phyloP scores from a whole-genome alignment of 2,888 invertebrate genomes.

The Gastracanthus pulcherrimus region DNA sequence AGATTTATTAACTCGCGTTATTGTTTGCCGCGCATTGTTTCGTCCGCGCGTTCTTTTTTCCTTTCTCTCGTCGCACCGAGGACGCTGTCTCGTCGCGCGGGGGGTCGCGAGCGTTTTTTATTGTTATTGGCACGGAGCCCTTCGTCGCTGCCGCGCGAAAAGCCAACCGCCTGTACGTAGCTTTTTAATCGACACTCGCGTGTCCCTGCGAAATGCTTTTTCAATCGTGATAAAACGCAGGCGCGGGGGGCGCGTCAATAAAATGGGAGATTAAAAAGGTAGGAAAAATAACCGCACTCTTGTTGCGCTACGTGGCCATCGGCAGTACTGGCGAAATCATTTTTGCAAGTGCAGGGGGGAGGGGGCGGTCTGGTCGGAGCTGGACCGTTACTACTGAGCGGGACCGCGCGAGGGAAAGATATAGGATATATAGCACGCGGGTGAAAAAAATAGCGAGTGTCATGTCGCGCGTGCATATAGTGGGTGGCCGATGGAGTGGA shows the following conservation, averaged over 20 bases:
- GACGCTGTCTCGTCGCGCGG: background rate
- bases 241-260: conserved; percentile 1
- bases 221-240: conserved; percentile 42
- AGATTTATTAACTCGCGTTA: conserved; percentile 53
- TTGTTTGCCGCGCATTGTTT: conserved; percentile 45
- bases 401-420: too few relatives aligned
- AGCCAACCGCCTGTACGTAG: background rate
- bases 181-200: conserved; percentile 43
- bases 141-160: background rate
- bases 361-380: background rate
- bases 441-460: too few relatives aligned
- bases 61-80: background rate
- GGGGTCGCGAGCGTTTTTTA: background rate
- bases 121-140: conserved; percentile 18
- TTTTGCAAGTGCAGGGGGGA: conserved; percentile 28
- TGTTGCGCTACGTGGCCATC: too few relatives aligned
- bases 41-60: background rate
- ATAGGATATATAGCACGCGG: too few relatives aligned
- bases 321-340: too few relatives aligned
- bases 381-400: background rate
- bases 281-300: too few relatives aligned
- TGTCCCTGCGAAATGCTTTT: conserved; percentile 22
- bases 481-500: too few relatives aligned
- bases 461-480: too few relatives aligned
- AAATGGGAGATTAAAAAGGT: conserved; percentile 42